Conservation (phyloP, 2,888 invertebrate species). For the Apodemia zela region DNA sequence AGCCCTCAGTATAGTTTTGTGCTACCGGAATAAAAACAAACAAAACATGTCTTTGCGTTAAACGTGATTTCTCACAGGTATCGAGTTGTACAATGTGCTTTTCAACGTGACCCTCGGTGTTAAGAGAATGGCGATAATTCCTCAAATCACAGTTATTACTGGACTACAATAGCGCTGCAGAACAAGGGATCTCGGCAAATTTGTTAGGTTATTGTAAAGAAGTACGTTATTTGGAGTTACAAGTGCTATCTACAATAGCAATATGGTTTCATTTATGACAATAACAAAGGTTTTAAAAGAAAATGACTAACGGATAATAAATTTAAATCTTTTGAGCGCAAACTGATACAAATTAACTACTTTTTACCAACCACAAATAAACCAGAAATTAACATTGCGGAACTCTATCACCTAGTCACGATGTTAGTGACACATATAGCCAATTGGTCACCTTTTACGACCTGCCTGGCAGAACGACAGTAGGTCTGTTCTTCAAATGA, state of each 20-base stretch:
- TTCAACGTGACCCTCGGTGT: conserved; percentile 45
- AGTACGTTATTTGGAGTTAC: neutral
- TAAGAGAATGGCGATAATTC: conserved; percentile 64
- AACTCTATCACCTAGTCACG: no score
- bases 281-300: neutral
- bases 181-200: conserved; percentile 46
- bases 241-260: conserved; percentile 8
- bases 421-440: no score
- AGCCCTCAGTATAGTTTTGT: neutral
- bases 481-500: no score
- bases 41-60: conserved; percentile 26
- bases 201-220: conserved; percentile 19
- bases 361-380: no score
- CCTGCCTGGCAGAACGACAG: no score
- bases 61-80: conserved; percentile 76
- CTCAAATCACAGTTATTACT: conserved; percentile 70
- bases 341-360: no score
- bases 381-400: no score
- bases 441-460: no score
- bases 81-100: conserved; percentile 56
- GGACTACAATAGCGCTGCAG: conserved; percentile 51
- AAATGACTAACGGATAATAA: neutral
- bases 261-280: conserved; percentile 5
- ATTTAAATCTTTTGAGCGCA: neutral
- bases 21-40: neutral